phyloP scores from a whole-genome alignment of 1,140 invertebrate genomes.

The Lordiphosa clarofinis region DNA sequence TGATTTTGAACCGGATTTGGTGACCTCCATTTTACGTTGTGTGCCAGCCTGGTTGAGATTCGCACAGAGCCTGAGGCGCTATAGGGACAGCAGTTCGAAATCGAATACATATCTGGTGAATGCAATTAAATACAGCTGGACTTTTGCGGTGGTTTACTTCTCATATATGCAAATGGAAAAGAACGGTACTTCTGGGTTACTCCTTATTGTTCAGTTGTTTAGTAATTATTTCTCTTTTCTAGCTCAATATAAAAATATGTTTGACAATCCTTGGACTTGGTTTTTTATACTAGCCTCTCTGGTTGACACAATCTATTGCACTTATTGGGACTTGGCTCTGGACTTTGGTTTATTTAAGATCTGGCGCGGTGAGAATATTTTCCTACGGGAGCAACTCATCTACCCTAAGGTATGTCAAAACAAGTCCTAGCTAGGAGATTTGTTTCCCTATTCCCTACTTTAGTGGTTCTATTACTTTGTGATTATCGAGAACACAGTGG shows the following conservation, averaged over 20 bases:
- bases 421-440: neutral
- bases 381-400: slow-evolving; percentile 86
- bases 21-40: slow-evolving; percentile 84
- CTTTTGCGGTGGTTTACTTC: slow-evolving; percentile 86
- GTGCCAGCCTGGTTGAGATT: slow-evolving; percentile 93
- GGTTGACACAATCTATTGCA: slow-evolving; percentile 89
- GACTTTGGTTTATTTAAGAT: slow-evolving; percentile 97
- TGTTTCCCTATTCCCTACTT: neutral
- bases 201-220: too few species aligned
- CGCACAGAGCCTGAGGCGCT: slow-evolving; percentile 90
- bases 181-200: slow-evolving; percentile 17
- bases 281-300: slow-evolving; percentile 84
- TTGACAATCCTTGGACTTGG: slow-evolving; percentile 90
- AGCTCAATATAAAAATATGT: slow-evolving; percentile 82
- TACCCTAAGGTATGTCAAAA: slow-evolving; percentile 81
- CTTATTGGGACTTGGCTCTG: slow-evolving; percentile 96
- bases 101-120: slow-evolving; percentile 87
- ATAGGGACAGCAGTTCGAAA: slow-evolving; percentile 80
- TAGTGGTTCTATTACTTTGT: slow-evolving; percentile 96
- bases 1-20: slow-evolving; percentile 30
- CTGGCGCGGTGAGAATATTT: slow-evolving; percentile 88
- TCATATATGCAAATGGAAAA: slow-evolving; percentile 22
- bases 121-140: slow-evolving; percentile 90
- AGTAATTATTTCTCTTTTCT: too few species aligned
- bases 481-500: slow-evolving; percentile 95